Evolutionary conservation across 2,797 vertebrate species (phyloP).

Genomic region (Peromyscus eremicus): DNA sequence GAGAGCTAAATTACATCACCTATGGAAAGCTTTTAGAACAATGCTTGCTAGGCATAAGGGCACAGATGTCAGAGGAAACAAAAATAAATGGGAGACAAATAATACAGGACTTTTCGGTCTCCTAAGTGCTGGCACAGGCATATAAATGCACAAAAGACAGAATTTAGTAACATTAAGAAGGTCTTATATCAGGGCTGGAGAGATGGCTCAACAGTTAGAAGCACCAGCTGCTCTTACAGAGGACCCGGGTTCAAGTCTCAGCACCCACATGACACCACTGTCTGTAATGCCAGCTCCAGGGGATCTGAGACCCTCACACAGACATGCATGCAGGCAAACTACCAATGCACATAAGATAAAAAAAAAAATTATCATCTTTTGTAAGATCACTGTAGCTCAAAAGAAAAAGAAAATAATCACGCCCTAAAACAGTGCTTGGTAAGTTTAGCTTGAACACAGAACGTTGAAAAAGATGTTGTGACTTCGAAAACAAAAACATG

Average conservation of each 20-base stretch:
- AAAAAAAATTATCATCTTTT: not conserved
- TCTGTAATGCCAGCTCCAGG: not conserved
- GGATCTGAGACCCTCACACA: not conserved
- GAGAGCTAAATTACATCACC: not conserved
- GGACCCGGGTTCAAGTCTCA: not conserved
- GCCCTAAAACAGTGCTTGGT: not conserved
- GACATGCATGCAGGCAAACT: not conserved
- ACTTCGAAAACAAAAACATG: not conserved
- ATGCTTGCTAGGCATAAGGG: not conserved
- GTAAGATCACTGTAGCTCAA: not conserved
- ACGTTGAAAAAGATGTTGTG: not conserved
- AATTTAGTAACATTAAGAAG: not conserved
- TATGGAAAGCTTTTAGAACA: not conserved
- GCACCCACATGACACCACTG: not conserved
- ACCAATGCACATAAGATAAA: not conserved
- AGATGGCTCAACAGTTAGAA: not conserved
- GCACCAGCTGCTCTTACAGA: not conserved
- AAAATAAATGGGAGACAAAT: conserved; percentile 65
- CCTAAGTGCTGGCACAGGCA: not conserved
- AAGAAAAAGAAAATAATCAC: not conserved
- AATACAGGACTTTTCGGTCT: not conserved
- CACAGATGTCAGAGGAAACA: not conserved
- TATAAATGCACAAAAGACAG: not conserved
- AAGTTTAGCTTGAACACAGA: not conserved
- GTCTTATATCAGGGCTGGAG: not conserved